Evolutionary conservation across 2,113 vertebrate species (phyloP).

Genomic region (Hoplias malabaricus): DNA sequence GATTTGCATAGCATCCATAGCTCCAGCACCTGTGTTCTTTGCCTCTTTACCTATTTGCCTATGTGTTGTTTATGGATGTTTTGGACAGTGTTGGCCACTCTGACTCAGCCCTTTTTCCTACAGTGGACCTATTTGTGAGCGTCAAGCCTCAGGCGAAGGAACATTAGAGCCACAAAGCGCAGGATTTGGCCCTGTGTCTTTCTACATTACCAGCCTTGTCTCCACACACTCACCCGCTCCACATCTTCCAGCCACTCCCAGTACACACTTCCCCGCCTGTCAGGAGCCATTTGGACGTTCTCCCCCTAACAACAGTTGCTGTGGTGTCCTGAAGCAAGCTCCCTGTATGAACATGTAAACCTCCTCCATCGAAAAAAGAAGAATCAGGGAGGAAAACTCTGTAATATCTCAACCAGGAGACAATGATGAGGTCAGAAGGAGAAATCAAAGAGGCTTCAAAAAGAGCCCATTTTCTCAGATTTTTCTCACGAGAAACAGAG

Average conservation of each 20-base stretch:
- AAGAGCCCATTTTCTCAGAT: too few relatives aligned
- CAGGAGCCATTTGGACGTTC: conserved; percentile 28
- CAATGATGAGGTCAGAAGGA: too few relatives aligned
- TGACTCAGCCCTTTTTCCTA: not conserved
- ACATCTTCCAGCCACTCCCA: not conserved
- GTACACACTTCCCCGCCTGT: conserved; percentile 12
- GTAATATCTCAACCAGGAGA: too few relatives aligned
- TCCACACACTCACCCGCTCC: not conserved
- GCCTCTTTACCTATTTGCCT: not conserved
- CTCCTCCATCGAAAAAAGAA: too few relatives aligned
- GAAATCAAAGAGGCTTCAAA: too few relatives aligned
- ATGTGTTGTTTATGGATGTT: not conserved
- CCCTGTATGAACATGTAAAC: not conserved
- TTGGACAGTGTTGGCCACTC: not conserved
- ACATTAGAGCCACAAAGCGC: not conserved
- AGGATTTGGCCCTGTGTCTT: conserved; percentile 10
- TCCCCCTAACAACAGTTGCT: not conserved
- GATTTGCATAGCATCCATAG: not conserved
- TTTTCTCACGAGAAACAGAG: too few relatives aligned
- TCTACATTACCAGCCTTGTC: not conserved
- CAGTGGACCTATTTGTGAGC: not conserved
- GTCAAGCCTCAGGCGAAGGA: not conserved
- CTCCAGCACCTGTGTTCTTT: not conserved
- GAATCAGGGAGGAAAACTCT: too few relatives aligned
- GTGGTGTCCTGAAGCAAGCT: not conserved